Conservation (phyloP, 1,140 invertebrate species). For the Aphis craccivora region DNA sequence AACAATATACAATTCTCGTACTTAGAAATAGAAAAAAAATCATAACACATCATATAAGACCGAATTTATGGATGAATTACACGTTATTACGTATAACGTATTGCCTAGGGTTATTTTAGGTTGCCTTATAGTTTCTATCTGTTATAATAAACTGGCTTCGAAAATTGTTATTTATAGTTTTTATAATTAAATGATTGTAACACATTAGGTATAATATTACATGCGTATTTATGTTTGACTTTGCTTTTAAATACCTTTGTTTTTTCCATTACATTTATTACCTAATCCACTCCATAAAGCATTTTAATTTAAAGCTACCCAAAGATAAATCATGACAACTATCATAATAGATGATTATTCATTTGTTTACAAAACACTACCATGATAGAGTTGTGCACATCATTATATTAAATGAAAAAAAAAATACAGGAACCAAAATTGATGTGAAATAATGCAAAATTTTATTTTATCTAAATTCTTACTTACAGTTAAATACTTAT, state of each 20-base stretch:
- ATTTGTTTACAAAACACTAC: not conserved
- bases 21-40: not conserved
- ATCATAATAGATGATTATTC: not conserved
- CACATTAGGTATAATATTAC: not conserved
- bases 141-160: not conserved
- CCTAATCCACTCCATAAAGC: not conserved
- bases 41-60: not conserved
- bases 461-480: not conserved
- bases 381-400: not conserved
- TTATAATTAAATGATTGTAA: not conserved
- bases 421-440: not conserved
- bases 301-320: not conserved
- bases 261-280: not conserved
- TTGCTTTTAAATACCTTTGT: not conserved
- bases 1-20: not conserved
- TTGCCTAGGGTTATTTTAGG: rapidly evolving
- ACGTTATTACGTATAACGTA: not conserved
- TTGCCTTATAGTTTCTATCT: not conserved
- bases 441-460: not conserved
- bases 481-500: not conserved
- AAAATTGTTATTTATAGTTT: not conserved
- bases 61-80: not conserved
- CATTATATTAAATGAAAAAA: not conserved
- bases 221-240: not conserved
- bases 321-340: not conserved